A percentile compares a stretch with the other conserved stretches of the same genome.
Conservation (phyloP, 2,888 invertebrate genomes). For the Sinohyriopsis cumingii region DNA sequence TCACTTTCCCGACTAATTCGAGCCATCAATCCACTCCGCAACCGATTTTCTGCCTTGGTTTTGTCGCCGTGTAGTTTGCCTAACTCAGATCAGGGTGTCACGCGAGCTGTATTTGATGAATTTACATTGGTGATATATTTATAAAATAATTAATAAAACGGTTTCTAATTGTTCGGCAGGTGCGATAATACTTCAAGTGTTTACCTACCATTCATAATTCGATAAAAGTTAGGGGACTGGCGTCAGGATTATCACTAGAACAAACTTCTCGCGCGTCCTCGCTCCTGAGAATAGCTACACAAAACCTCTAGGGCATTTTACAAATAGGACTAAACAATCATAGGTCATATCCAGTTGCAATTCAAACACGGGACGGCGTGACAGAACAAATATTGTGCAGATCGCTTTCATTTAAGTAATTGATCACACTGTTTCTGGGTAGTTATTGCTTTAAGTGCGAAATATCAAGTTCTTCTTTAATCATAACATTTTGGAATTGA, state of each 20-base stretch:
- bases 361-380: neutral
- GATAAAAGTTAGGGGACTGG: slow-evolving; percentile 34
- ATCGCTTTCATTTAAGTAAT: too few relatives aligned
- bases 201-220: slow-evolving; percentile 30
- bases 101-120: slow-evolving; percentile 13
- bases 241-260: slow-evolving; percentile 32
- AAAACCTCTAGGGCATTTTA: neutral
- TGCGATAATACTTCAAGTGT: slow-evolving; percentile 33
- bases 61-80: slow-evolving; percentile 36
- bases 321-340: too few relatives aligned
- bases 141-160: slow-evolving; percentile 32
- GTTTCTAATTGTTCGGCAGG: slow-evolving; percentile 33
- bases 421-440: too few relatives aligned
- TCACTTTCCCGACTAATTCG: slow-evolving; percentile 19
- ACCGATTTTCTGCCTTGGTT: slow-evolving; percentile 18
- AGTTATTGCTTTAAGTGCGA: too few relatives aligned
- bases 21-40: slow-evolving; percentile 31
- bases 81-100: slow-evolving; percentile 28
- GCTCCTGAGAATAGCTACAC: slow-evolving; percentile 1
- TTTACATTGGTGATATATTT: slow-evolving; percentile 31
- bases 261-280: slow-evolving; percentile 25
- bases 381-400: too few relatives aligned
- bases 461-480: too few relatives aligned
- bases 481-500: too few relatives aligned
- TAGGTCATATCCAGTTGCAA: too few relatives aligned